These are phyloP conservation scores for Ranitomeya imitator DNA, from an alignment of 2,113 vertebrate species.

Conservation along the genomic window DNA sequence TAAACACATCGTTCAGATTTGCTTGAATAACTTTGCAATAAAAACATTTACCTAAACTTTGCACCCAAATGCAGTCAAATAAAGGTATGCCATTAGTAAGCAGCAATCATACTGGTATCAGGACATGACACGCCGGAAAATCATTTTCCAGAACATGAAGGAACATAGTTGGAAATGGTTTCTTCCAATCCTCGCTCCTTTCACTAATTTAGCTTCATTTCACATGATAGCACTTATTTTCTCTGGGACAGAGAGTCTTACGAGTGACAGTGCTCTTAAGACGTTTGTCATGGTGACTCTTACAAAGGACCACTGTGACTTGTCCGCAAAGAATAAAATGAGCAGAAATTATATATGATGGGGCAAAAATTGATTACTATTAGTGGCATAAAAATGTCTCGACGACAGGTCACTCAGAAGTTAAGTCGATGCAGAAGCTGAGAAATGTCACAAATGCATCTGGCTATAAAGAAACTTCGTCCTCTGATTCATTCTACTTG, in stretches of 20 bases:
- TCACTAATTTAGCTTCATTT: not conserved
- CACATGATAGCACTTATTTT: not conserved
- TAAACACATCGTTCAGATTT: constrained; percentile 2
- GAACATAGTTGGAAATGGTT: not conserved
- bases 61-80: constrained; percentile 1
- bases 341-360: constrained; percentile 24
- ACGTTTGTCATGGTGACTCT: constrained; percentile 1
- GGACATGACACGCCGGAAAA: not conserved
- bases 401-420: not conserved
- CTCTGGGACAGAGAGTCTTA: not conserved
- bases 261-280: not conserved
- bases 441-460: not conserved
- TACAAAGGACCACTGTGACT: constrained; percentile 8
- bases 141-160: not conserved
- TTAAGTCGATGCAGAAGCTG: not conserved
- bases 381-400: not conserved
- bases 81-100: constrained; percentile 19
- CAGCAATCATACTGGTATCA: not conserved
- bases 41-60: constrained; percentile 38
- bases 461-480: not conserved
- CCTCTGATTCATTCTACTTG: not conserved
- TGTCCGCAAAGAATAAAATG: not conserved
- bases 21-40: constrained; percentile 27
- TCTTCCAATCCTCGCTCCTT: not conserved
- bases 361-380: constrained; percentile 1